Percentiles rank a stretch among this genome's conserved stretches.
phyloP scores from a whole-genome alignment of 37 sponge, comb jelly and placozoan species.

The Spongilla lacustris region DNA sequence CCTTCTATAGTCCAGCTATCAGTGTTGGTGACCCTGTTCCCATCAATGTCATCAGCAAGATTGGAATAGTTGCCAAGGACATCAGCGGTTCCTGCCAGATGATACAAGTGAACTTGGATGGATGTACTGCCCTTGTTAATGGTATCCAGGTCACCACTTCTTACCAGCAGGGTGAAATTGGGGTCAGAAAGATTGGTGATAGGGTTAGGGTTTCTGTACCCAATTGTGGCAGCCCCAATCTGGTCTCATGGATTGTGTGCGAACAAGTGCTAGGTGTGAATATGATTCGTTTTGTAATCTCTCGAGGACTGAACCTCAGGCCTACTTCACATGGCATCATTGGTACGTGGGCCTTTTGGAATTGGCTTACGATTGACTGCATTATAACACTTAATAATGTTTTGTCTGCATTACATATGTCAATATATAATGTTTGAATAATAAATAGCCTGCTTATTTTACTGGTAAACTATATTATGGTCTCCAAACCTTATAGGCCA shows the following conservation, averaged over 20 bases:
- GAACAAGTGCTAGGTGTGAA: neutral
- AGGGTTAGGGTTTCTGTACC: slow-evolving; percentile 47
- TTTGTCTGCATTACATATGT: too few species aligned
- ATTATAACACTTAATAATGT: too few species aligned
- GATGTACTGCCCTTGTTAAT: neutral
- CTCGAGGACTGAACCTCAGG: slow-evolving; percentile 43
- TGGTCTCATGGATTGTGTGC: slow-evolving; percentile 59
- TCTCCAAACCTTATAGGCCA: neutral
- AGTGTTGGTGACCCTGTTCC: neutral
- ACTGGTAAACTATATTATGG: neutral
- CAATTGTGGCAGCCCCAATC: slow-evolving; percentile 35
- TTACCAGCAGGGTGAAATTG: neutral
- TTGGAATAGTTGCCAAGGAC: slow-evolving; percentile 35
- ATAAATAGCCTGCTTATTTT: too few species aligned
- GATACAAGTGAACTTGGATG: neutral
- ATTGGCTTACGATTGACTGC: too few species aligned
- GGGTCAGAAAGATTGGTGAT: slow-evolving; percentile 11
- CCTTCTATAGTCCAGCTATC: slow-evolving; percentile 30
- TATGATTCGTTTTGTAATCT: slow-evolving; percentile 30
- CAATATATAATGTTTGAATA: too few species aligned
- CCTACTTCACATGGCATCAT: slow-evolving; percentile 62
- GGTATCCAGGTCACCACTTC: neutral
- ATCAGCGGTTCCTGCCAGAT: slow-evolving; percentile 9
- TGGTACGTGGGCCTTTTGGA: slow-evolving; percentile 16
- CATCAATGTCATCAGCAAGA: slow-evolving; percentile 24